Evolutionary conservation across 37 sponge, comb jelly and placozoan species (phyloP), one percentile per base, ranked within the genome.

Genomic region (Diacarnus erythraeanus): DNA sequence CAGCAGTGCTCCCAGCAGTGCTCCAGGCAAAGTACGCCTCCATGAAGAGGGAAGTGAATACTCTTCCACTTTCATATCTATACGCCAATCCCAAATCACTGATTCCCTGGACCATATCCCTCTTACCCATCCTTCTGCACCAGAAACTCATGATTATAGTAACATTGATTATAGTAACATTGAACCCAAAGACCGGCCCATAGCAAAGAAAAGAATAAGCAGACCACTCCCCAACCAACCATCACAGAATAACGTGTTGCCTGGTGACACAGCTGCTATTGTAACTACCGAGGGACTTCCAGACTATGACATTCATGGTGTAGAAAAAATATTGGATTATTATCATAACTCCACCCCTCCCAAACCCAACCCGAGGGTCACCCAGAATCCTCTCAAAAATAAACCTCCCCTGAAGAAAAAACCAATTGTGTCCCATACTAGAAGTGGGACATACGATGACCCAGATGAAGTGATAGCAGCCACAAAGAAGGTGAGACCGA

Each of bases 361-460:
- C 43, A 17, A 42, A 71, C 43, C n/a, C 21, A 41, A 29, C 20
- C 23, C 42, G 38, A 29, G 43, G 12, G 5, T 36, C 38, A 31
- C 18, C 38, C 26, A 75, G 3, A 25, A 23, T 9, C 1, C 8
- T 23, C 66, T 65, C 2, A 65, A 65, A 10, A 10, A 26, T 3
- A 65, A 65, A 30, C 66, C 66, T 30, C 82, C 59, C 31, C 34
- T 38, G 31, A 83, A 23, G 76, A 75, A 40, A 71, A 34, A 25
- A 59, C 70, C 37, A 41, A 57, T 69, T 56, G 38, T 41, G 31
- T 65, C 66, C 2, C 27, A 44, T 63, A 75, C 77, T 23, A 58
- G 59, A 2, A 21, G 57, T 37, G 70, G 76, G 9, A 51, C 27
- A 29, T 85, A 85, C 35, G 86, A 85, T 43, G 74, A 85, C 27